A percentile compares a stretch with the other conserved stretches of the same genome.
phyloP scores from a whole-genome alignment of 2,888 invertebrate species.

The Galerucella nymphaeae region DNA sequence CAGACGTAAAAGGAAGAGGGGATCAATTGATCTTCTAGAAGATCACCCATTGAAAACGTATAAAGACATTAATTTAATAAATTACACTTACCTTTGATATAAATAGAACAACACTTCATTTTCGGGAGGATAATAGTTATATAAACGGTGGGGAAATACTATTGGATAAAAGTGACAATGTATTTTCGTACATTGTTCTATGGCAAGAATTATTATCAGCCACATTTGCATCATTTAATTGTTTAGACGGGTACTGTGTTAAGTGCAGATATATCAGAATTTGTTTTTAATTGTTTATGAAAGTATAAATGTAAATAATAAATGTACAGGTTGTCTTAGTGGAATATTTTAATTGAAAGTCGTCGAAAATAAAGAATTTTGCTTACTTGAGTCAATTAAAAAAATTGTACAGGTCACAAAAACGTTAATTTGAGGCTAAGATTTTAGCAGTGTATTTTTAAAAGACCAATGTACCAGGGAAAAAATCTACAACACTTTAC shows the following conservation, averaged over 20 bases:
- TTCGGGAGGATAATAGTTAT: constrained; percentile 52
- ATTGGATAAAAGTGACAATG: constrained; percentile 46
- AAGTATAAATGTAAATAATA: constrained; percentile 1
- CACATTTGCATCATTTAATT: constrained; percentile 30
- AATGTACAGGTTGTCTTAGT: neutral
- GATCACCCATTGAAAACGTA: neutral
- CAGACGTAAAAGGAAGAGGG: too few relatives aligned
- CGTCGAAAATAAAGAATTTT: too few relatives aligned
- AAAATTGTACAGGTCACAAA: too few relatives aligned
- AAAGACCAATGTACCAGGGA: too few relatives aligned
- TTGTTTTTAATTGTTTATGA: neutral
- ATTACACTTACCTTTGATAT: constrained; percentile 55
- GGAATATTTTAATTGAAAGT: neutral
- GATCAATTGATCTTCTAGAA: too few relatives aligned
- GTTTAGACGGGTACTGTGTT: neutral
- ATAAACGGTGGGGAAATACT: constrained; percentile 41
- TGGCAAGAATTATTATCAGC: constrained; percentile 26
- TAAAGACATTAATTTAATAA: neutral
- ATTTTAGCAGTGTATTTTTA: too few relatives aligned
- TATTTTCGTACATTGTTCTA: constrained; percentile 30
- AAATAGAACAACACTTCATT: constrained; percentile 55
- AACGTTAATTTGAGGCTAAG: too few relatives aligned
- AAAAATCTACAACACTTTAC: too few relatives aligned
- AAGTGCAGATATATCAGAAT: neutral
- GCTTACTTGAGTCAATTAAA: too few relatives aligned